A percentile compares a stretch with the other conserved stretches of the same genome.
Conservation (phyloP, 2,888 invertebrate species). For the Thecocarcelia acutangulata region DNA sequence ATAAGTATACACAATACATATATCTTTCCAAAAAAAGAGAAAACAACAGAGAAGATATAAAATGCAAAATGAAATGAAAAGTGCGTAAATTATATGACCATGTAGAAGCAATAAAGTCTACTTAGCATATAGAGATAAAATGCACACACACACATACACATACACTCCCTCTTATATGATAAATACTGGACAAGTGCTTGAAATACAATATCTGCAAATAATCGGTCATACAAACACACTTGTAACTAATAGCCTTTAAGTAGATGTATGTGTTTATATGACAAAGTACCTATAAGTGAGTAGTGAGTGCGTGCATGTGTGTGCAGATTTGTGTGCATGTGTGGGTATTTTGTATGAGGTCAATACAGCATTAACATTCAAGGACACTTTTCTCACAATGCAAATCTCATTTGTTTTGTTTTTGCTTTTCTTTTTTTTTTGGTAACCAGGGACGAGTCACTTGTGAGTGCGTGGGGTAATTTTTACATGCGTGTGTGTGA, state of each 20-base stretch:
- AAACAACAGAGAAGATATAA: slow-evolving; percentile 21
- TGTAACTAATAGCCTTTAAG: slow-evolving; percentile 56
- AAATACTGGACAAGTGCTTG: background rate
- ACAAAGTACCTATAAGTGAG: background rate
- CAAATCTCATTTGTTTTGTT: slow-evolving; percentile 17
- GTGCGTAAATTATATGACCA: slow-evolving; percentile 65
- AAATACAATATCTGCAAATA: slow-evolving; percentile 37
- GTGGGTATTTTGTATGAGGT: slow-evolving; percentile 53
- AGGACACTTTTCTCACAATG: slow-evolving; percentile 59
- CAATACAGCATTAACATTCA: slow-evolving; percentile 66
- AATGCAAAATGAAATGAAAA: slow-evolving; percentile 61
- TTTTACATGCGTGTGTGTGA: slow-evolving; percentile 1
- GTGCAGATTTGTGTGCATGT: slow-evolving; percentile 29
- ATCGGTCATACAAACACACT: slow-evolving; percentile 21
- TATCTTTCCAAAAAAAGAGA: background rate
- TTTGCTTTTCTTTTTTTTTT: background rate
- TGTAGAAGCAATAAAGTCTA: slow-evolving; percentile 23
- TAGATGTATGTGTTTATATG: slow-evolving; percentile 17
- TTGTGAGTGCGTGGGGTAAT: no score
- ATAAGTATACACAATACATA: slow-evolving; percentile 11
- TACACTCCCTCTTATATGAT: background rate
- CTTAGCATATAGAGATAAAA: background rate
- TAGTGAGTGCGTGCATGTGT: slow-evolving; percentile 49
- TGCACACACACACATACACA: background rate
- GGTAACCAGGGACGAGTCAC: background rate